Percentiles rank a stretch among this genome's conserved stretches.
Evolutionary conservation across 2,797 vertebrate genomes (phyloP).

Genomic region (Petrocephalus sullivani): DNA sequence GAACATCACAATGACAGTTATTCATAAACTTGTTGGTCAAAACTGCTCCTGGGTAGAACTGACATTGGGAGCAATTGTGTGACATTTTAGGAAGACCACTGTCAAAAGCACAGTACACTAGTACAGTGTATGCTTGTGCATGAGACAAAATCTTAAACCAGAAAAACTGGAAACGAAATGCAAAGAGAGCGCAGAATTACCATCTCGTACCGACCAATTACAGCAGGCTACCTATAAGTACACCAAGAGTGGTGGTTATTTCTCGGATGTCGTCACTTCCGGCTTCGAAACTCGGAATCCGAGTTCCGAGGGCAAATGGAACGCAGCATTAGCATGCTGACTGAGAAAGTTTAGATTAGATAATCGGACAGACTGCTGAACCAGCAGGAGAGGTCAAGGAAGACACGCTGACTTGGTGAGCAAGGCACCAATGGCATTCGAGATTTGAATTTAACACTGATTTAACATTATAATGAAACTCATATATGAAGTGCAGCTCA

Average conservation of each 20-base stretch:
- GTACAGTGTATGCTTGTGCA: background rate
- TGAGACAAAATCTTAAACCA: background rate
- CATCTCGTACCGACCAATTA: background rate
- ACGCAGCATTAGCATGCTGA: background rate
- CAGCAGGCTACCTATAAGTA: background rate
- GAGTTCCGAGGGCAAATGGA: no score
- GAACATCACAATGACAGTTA: background rate
- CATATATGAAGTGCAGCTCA: background rate
- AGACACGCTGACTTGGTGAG: background rate
- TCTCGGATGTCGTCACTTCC: no score
- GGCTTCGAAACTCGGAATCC: no score
- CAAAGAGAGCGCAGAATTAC: background rate
- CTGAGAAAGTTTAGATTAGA: background rate
- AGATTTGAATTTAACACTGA: background rate
- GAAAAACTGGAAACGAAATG: background rate
- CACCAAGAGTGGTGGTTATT: background rate
- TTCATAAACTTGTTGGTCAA: background rate
- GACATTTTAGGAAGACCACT: background rate
- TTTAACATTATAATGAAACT: background rate
- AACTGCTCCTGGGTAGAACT: background rate
- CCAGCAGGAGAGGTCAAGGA: background rate
- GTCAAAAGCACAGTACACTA: background rate
- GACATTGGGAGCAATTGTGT: background rate
- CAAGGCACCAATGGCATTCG: background rate
- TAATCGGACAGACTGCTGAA: background rate